Conservation (phyloP, 35 echinoderm and acorn worm genomes). For the Anneissia japonica region DNA sequence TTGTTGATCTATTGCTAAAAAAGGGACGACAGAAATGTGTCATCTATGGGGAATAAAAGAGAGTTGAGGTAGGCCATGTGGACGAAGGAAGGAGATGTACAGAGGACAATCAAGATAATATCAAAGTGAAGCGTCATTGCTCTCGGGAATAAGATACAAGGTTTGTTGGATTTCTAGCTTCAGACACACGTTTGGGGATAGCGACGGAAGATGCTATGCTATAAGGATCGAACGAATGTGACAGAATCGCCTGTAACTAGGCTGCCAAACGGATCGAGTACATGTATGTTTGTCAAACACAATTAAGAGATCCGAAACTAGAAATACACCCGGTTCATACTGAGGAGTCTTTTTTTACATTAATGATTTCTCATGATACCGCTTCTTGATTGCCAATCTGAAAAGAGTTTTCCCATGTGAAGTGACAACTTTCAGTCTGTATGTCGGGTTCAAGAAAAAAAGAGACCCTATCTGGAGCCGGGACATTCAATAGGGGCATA, state of each 20-base stretch:
- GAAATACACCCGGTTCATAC: neutral
- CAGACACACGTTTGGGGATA: neutral
- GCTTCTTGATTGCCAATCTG: neutral
- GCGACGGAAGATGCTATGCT: neutral
- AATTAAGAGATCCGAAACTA: neutral
- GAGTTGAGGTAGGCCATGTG: conserved; percentile 29
- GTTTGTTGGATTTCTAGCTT: neutral
- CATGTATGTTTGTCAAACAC: neutral
- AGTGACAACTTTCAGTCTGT: neutral
- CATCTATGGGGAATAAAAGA: neutral
- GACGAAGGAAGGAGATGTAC: neutral
- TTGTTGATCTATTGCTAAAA: neutral
- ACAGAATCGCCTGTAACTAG: neutral
- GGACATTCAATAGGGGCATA: neutral
- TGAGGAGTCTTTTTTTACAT: neutral
- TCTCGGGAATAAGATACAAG: neutral
- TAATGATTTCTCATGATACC: neutral
- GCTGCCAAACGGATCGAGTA: neutral
- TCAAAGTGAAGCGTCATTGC: neutral
- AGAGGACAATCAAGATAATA: neutral
- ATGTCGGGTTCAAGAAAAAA: neutral
- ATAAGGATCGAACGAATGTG: neutral
- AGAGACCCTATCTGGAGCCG: neutral
- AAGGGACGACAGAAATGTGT: neutral
- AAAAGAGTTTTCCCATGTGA: neutral